phyloP scores from a whole-genome alignment of 2,888 invertebrate genomes.

The Hololepta plana region DNA sequence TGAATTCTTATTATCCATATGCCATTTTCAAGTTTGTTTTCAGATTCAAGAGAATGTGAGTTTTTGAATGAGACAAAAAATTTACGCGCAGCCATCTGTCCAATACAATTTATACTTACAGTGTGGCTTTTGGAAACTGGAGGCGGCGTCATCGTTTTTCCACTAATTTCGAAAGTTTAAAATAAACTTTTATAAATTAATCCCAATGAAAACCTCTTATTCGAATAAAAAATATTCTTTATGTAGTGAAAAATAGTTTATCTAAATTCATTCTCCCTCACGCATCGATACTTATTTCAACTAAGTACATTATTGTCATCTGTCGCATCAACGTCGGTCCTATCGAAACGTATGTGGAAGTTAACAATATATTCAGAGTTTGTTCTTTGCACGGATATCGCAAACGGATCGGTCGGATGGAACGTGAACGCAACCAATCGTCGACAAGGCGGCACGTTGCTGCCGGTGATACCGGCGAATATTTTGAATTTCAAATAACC shows the following conservation, averaged over 20 bases:
- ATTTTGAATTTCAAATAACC: slow-evolving; percentile 55
- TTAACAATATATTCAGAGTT: slow-evolving; percentile 89
- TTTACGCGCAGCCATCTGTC: no score
- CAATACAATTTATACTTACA: no score
- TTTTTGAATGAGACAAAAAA: no score
- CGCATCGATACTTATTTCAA: slow-evolving; percentile 4
- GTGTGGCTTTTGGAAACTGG: no score
- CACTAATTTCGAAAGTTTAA: no score
- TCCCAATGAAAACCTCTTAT: not conserved
- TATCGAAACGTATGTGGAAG: slow-evolving; percentile 59
- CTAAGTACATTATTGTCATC: slow-evolving; percentile 11
- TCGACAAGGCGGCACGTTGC: no score
- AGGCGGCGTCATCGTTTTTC: no score
- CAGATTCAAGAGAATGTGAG: no score
- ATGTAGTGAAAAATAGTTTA: not conserved
- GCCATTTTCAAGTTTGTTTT: no score
- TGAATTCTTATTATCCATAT: no score
- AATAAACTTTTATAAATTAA: no score
- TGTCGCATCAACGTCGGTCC: slow-evolving; percentile 7
- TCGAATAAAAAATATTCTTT: not conserved
- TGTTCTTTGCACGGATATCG: slow-evolving; percentile 85
- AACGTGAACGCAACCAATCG: slow-evolving; percentile 87
- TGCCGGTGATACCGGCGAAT: slow-evolving; percentile 53
- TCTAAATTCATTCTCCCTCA: not conserved
- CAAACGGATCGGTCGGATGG: slow-evolving; percentile 91